Evolutionary conservation across 1,140 invertebrate genomes (phyloP), one percentile per base, ranked within the genome.

Genomic region (Bombus confusus): DNA sequence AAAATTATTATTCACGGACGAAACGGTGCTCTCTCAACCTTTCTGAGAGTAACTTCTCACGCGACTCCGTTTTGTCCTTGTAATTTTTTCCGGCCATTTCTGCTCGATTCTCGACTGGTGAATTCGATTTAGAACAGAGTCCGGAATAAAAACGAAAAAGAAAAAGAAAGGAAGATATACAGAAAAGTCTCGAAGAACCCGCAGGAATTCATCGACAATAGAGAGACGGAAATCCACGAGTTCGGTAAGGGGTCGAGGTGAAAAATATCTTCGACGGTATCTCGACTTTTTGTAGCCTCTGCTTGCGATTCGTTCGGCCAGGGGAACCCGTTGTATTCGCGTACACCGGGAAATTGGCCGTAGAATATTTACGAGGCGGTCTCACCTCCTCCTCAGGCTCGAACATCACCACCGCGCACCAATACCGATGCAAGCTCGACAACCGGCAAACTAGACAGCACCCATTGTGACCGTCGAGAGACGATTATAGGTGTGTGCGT

Each of bases 361-460:
- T 89, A 78, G 87, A 91, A 92, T 92, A 92, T 92, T 92, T 92
- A 92, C 90, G 88, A 87, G 71, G 68, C 64, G 83, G 78, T 91
- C 82, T 89, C 85, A 84, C 80, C 80, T 69, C 39, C 43, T 72
- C 18, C 37, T 28, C 34, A 10, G 8, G 22, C 59, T 80, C 4
- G 79, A 85, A 81, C 84, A 75, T 74, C 78, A 34, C 66, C 22
- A 47, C 6, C 28, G 57, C 37, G 25, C 74, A 73, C 83, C 77
- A 31, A 80, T 52, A 80, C 57, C 41, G 22, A 47, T 28, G 43
- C 57, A 39, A 28, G 3, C 5, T 2, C 25, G 15, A 66, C 31
- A 18, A 31, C 69, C 59, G 25, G 57, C 31, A 15, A 34, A 28
- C 59, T 66, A 74, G 78, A 66, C 71, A 43, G 31, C 78, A 75